These are phyloP conservation scores for Cebus imitator DNA, from an alignment of 2,113 vertebrate genomes.

Conservation along the genomic window DNA sequence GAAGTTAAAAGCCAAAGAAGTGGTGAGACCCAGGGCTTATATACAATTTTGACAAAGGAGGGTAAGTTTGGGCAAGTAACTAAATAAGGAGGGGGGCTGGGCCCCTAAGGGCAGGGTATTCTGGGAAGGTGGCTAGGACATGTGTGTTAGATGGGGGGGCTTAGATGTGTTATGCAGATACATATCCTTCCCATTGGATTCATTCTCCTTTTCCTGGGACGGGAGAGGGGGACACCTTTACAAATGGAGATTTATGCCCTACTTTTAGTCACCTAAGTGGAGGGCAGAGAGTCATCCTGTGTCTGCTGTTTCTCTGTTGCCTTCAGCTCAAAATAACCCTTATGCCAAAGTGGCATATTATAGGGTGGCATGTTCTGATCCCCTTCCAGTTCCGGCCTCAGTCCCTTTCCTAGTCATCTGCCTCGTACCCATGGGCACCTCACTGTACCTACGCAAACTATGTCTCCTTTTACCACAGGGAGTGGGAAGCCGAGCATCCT, in stretches of 20 bases:
- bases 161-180: not conserved
- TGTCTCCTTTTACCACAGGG: not conserved
- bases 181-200: not conserved
- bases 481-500: not conserved
- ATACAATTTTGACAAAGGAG: not conserved
- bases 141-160: not conserved
- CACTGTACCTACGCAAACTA: accelerated
- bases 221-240: not conserved
- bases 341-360: not conserved
- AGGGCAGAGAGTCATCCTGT: not conserved
- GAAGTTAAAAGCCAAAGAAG: not conserved
- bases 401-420: not conserved
- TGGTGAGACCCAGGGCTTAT: not conserved
- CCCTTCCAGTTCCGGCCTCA: not conserved
- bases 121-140: not conserved
- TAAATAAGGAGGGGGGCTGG: not conserved
- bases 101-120: not conserved
- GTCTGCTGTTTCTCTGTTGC: not conserved
- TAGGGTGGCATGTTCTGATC: not conserved
- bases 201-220: not conserved
- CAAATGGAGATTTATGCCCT: not conserved
- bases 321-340: not conserved
- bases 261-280: not conserved
- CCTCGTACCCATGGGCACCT: not conserved
- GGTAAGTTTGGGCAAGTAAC: not conserved